Base-by-base conservation (phyloP, 2,797 vertebrate genomes). In the Squalus acanthias region DNA sequence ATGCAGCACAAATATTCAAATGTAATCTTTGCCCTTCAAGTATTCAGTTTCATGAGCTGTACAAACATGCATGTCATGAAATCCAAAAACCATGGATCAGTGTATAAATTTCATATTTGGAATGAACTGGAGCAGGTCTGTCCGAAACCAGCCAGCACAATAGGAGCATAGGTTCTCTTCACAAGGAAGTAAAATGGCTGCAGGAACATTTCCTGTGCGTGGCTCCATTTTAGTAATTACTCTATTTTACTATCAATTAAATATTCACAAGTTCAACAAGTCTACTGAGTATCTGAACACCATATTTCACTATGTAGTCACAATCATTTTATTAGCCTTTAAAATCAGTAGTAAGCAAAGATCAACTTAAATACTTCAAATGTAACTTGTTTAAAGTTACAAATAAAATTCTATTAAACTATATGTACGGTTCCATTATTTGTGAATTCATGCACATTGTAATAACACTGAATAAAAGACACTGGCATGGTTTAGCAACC, bases 241-340 rank as follows among this genome's bases (percentile, higher is more conserved):
- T 91, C 26, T 92, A 65, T 92, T 92, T 92, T 92, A 92, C 57
- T 39, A 39, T 39, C 17, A 63, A 92, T 95, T 74, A 95, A 33
- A 95, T 15, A 95, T 95, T 70, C 50, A 95, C 20, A 95, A 95
- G 72, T 53, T 26, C 26, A 95, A 50, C 67, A 13, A 53, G 46
- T 70, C 69, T 92, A 79, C 72, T 39, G 33, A 70, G 67, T 1
- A 22, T 20, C n/a, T 53, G 69, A 72, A 29, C 10, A 50, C 24
- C 46, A 26, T 17, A 57, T 50, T 6, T 92, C 46, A 50, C 24
- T 70, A 13, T 29, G 7, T 95, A 39, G 57, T 24, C 26, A 50
- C 57, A 70, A 46, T 92, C 17, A 4, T 39, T 94, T 33, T 60
- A 60, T 29, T 60, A 33, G 3, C 6, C 89, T 92, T 92, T 92